Conservation (phyloP, 2,113 vertebrate species). For the Mus pahari region DNA sequence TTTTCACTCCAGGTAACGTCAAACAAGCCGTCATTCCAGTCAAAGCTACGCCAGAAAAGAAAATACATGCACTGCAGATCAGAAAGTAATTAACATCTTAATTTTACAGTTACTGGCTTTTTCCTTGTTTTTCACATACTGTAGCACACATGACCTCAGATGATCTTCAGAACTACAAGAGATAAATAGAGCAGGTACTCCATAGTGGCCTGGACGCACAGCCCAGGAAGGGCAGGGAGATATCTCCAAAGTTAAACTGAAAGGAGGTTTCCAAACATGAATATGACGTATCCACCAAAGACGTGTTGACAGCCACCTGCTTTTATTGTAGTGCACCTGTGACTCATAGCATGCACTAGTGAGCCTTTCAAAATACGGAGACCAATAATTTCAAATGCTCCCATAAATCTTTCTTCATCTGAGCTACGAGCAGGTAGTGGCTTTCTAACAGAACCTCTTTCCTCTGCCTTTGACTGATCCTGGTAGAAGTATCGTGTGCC, state of each 20-base stretch:
- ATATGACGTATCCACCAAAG: not conserved
- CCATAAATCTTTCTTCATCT: constrained; percentile 19
- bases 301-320: not conserved
- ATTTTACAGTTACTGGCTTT: not conserved
- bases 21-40: constrained; percentile 96
- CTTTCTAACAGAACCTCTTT: not conserved
- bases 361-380: constrained; percentile 9
- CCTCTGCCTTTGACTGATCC: not conserved
- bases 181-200: not conserved
- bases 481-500: not conserved
- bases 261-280: not conserved
- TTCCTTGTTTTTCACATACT: not conserved
- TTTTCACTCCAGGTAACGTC: constrained; percentile 97
- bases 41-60: constrained; percentile 88
- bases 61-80: not conserved
- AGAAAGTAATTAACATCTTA: not conserved
- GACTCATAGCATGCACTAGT: not conserved
- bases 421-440: not conserved
- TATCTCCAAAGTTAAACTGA: not conserved
- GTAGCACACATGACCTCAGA: not conserved
- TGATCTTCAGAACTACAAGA: not conserved
- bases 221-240: not conserved
- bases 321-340: not conserved
- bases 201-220: not conserved
- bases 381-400: not conserved